Evolutionary conservation across 2,888 invertebrate genomes (phyloP).

Genomic region (Phyllotreta striolata): DNA sequence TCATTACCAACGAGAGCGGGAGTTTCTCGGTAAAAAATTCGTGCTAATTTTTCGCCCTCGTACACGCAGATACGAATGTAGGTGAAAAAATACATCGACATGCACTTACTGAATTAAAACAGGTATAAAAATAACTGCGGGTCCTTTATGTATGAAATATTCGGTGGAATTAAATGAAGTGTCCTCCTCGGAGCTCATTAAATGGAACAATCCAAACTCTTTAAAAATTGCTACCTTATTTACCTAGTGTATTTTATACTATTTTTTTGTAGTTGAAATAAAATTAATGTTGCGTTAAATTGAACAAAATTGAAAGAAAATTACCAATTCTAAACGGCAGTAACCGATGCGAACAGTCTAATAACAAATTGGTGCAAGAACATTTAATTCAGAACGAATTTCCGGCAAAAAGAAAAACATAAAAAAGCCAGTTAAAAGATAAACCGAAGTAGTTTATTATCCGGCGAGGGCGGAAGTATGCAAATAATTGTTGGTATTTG

Average conservation of each 20-base stretch:
- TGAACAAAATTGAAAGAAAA: too few relatives aligned
- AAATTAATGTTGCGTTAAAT: too few relatives aligned
- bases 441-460: constrained; percentile 27
- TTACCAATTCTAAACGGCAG: too few relatives aligned
- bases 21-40: constrained; percentile 42
- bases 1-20: constrained; percentile 47
- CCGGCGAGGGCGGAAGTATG: constrained; percentile 36
- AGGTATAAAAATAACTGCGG: neutral
- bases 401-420: constrained; percentile 9
- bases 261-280: too few relatives aligned
- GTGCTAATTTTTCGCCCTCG: constrained; percentile 18
- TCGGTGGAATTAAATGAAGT: too few relatives aligned
- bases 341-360: constrained; percentile 10
- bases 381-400: constrained; percentile 16
- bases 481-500: constrained; percentile 36
- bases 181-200: too few relatives aligned
- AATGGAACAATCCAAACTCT: too few relatives aligned
- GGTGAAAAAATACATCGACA: constrained; percentile 14
- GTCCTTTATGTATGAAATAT: too few relatives aligned
- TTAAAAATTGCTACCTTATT: too few relatives aligned
- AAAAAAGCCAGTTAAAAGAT: constrained; percentile 15
- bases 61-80: neutral
- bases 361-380: constrained; percentile 3
- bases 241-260: too few relatives aligned
- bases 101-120: constrained; percentile 21